A percentile compares a stretch with the other conserved stretches of the same genome.
These are phyloP conservation scores for Acropternis orthonyx DNA, from an alignment of 2,797 vertebrate species.

Conservation along the genomic window DNA sequence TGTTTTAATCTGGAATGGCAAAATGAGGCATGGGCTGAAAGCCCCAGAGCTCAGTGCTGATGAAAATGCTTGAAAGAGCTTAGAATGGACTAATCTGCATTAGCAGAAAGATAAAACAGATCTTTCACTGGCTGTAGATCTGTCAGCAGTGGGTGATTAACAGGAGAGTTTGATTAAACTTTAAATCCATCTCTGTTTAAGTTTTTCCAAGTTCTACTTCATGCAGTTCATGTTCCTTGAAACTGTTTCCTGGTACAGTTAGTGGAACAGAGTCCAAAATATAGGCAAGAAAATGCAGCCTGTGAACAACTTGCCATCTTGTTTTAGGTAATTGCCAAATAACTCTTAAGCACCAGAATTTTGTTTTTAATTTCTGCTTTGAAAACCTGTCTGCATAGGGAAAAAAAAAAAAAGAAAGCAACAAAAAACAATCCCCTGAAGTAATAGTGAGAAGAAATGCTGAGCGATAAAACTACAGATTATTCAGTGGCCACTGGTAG, in stretches of 20 bases:
- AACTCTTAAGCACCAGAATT: not conserved
- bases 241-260: not conserved
- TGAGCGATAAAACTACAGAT: not conserved
- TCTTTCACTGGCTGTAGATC: not conserved
- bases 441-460: not conserved
- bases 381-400: not conserved
- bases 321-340: not conserved
- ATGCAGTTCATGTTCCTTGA: not conserved
- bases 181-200: not conserved
- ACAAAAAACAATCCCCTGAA: no score
- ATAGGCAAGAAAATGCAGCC: not conserved
- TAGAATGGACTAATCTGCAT: not conserved
- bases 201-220: not conserved
- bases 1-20: not conserved
- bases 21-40: not conserved
- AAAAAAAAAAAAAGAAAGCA: no score
- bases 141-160: conserved; percentile 3
- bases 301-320: not conserved
- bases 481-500: not conserved
- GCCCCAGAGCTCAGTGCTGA: not conserved
- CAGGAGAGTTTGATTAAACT: conserved; percentile 7
- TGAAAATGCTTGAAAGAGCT: not conserved
- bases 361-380: not conserved
- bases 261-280: not conserved
- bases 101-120: conserved; percentile 8